phyloP scores from a whole-genome alignment of 2,113 vertebrate species.

The Hipposideros armiger region DNA sequence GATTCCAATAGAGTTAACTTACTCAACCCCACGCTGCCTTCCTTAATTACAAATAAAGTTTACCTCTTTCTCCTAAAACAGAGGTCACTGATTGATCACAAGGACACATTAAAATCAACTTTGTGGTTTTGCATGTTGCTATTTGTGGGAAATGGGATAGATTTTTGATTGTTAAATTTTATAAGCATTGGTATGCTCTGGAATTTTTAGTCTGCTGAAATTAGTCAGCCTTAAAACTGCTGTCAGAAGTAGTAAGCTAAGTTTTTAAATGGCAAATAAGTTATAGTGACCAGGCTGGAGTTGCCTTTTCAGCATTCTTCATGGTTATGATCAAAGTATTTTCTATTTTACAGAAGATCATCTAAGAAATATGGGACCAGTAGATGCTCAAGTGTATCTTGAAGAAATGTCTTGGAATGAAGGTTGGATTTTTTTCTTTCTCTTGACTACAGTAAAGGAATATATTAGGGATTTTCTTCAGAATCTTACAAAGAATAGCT shows the following conservation, averaged over 20 bases:
- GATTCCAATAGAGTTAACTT: background rate
- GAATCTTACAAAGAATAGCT: conserved; percentile 43
- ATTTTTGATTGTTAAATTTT: background rate
- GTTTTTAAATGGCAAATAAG: conserved; percentile 11
- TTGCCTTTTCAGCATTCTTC: conserved; percentile 1
- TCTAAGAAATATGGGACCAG: conserved; percentile 86
- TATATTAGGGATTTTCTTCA: conserved; percentile 14
- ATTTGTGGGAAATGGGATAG: background rate
- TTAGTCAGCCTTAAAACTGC: conserved; percentile 3
- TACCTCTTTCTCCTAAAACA: background rate
- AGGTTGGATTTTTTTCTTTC: conserved; percentile 82
- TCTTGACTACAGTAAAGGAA: conserved; percentile 10
- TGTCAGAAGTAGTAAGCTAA: background rate
- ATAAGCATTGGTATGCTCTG: background rate
- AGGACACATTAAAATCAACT: background rate
- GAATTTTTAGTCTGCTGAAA: background rate
- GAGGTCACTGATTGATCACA: background rate
- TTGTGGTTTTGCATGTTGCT: background rate
- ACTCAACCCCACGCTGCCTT: background rate
- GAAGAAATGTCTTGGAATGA: conserved; percentile 90
- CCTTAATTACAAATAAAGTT: background rate
- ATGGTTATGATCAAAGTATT: background rate
- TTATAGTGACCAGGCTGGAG: background rate
- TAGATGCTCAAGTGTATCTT: conserved; percentile 87
- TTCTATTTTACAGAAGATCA: conserved; percentile 86